phyloP scores from a whole-genome alignment of 2,113 vertebrate genomes.

The Myotis davidii region DNA sequence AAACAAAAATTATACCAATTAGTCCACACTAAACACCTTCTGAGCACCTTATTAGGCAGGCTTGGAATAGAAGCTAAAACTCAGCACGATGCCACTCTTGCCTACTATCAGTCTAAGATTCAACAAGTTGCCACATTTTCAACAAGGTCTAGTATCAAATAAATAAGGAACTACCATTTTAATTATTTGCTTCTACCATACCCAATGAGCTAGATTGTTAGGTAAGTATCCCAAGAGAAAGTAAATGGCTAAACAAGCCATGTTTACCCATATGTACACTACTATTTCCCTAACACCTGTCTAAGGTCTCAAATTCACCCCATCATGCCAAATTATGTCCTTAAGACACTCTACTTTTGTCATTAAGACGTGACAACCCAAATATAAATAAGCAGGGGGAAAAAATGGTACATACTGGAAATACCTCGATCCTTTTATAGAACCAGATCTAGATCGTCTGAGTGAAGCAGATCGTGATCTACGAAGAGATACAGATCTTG shows the following conservation, averaged over 20 bases:
- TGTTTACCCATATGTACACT: not conserved
- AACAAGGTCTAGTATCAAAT: not conserved
- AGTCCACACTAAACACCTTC: not conserved
- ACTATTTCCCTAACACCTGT: not conserved
- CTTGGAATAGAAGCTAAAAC: not conserved
- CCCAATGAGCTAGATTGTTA: not conserved
- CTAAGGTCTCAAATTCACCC: not conserved
- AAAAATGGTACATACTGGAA: slow-evolving; percentile 78
- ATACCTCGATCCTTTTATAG: slow-evolving; percentile 92
- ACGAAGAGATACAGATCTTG: slow-evolving; percentile 90
- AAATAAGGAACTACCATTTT: not conserved
- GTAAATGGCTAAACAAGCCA: not conserved
- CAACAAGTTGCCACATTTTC: not conserved
- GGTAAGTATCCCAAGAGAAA: not conserved
- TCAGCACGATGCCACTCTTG: not conserved
- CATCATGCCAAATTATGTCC: not conserved
- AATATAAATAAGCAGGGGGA: slow-evolving; percentile 48
- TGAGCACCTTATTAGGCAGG: not conserved
- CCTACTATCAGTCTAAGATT: not conserved
- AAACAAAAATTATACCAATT: not conserved
- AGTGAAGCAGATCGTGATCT: slow-evolving; percentile 89
- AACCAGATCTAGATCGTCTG: slow-evolving; percentile 88
- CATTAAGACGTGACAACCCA: slow-evolving; percentile 60
- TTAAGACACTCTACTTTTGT: slow-evolving; percentile 12
- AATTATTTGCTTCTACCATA: not conserved